A percentile compares a stretch with the other conserved stretches of the same genome.
phyloP scores from a whole-genome alignment of 2,113 vertebrate genomes.

The Barbus barbus region DNA sequence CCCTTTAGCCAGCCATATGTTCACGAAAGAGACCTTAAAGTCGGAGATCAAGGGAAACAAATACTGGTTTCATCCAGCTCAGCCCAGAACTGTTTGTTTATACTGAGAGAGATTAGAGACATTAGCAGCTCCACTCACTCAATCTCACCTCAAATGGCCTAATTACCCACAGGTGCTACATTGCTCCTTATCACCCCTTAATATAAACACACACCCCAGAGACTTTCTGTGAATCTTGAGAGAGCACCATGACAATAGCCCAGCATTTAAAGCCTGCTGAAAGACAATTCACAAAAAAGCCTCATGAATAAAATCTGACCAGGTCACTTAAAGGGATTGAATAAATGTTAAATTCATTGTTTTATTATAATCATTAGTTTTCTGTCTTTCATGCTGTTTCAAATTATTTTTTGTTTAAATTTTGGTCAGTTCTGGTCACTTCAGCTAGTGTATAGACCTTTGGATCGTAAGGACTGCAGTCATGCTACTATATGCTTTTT shows the following conservation, averaged over 20 bases:
- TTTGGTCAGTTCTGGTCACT: too few species aligned
- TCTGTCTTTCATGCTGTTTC: too few species aligned
- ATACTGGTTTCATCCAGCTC: conserved; percentile 21
- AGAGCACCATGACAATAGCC: not conserved
- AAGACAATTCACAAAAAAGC: not conserved
- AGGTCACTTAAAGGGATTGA: not conserved
- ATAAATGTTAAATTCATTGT: not conserved
- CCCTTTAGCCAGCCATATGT: conserved; percentile 22
- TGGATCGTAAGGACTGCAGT: too few species aligned
- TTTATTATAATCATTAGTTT: not conserved
- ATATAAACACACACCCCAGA: conserved; percentile 20
- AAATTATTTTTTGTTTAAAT: not conserved
- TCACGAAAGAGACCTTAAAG: conserved; percentile 24
- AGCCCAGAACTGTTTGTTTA: conserved; percentile 35
- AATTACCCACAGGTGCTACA: conserved; percentile 38
- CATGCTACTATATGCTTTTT: too few species aligned
- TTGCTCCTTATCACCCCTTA: conserved; percentile 22
- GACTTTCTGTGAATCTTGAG: not conserved
- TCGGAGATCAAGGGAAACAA: conserved; percentile 35
- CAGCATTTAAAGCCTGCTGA: not conserved
- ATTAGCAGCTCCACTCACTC: conserved; percentile 38
- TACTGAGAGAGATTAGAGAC: conserved; percentile 28
- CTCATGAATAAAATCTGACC: not conserved
- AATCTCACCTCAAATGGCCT: conserved; percentile 33
- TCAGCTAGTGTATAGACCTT: too few species aligned